Evolutionary conservation across 2,888 invertebrate species (phyloP).

Genomic region (Antitype chi): DNA sequence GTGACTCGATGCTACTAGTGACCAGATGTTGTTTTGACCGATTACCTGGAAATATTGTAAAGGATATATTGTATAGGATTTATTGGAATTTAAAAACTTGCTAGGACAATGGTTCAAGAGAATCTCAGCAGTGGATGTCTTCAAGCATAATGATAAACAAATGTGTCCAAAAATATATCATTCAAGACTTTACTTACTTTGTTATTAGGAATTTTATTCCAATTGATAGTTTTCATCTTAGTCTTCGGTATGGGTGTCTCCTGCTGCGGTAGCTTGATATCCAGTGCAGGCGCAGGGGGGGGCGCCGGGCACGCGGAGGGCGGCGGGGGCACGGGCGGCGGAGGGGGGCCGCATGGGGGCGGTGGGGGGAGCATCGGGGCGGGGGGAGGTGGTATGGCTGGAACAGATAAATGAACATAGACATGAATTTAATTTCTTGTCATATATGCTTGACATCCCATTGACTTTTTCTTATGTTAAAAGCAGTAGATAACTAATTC

Average conservation of each 20-base stretch:
- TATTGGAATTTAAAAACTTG: background rate
- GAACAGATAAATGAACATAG: background rate
- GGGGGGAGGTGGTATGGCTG: slow-evolving; percentile 76
- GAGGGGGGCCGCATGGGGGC: slow-evolving; percentile 68
- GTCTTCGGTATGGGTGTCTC: slow-evolving; percentile 98
- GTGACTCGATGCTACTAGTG: slow-evolving; percentile 95
- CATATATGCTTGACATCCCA: too few relatives aligned
- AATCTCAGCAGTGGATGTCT: too few relatives aligned
- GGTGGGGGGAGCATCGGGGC: slow-evolving; percentile 82
- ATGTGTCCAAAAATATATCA: too few relatives aligned
- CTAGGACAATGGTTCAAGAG: background rate
- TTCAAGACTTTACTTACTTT: slow-evolving; percentile 89
- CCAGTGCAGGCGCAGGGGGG: slow-evolving; percentile 80
- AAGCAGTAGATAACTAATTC: too few relatives aligned
- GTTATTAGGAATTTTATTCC: slow-evolving; percentile 98
- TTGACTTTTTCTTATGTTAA: too few relatives aligned
- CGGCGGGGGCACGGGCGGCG: slow-evolving; percentile 75
- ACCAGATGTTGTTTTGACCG: slow-evolving; percentile 98
- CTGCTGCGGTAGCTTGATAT: slow-evolving; percentile 95
- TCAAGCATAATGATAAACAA: too few relatives aligned
- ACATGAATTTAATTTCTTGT: too few relatives aligned
- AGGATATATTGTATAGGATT: background rate
- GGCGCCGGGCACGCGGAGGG: slow-evolving; percentile 84
- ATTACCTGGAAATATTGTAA: slow-evolving; percentile 91
- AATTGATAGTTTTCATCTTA: slow-evolving; percentile 99